Conservation (phyloP, 2,797 vertebrate genomes). For the Typhlichthys subterraneus region DNA sequence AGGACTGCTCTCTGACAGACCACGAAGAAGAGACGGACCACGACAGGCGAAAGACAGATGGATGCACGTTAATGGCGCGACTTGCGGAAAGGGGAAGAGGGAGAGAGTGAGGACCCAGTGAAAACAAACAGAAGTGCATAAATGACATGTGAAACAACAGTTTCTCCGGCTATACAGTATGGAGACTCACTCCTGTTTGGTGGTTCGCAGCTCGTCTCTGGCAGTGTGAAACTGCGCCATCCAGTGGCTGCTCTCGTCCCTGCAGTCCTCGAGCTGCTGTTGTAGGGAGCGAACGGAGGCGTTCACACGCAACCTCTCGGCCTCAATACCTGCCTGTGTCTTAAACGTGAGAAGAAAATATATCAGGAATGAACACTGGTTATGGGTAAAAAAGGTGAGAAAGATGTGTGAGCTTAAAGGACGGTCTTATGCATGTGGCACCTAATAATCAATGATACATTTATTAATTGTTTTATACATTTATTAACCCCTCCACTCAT, state of each 20-base stretch:
- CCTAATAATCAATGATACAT: too few relatives aligned
- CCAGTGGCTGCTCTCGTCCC: conserved; percentile 91
- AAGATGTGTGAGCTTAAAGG: too few relatives aligned
- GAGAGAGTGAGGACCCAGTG: conserved; percentile 11
- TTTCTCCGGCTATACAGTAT: neutral
- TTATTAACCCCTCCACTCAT: too few relatives aligned
- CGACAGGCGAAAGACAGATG: conserved; percentile 38
- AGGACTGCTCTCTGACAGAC: conserved; percentile 60
- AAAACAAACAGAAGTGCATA: neutral
- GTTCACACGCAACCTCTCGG: conserved; percentile 86
- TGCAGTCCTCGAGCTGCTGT: conserved; percentile 88
- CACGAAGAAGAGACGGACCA: conserved; percentile 37
- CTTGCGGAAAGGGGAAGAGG: conserved; percentile 26
- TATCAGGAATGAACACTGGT: neutral
- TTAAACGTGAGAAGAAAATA: conserved; percentile 46
- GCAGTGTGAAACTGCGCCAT: conserved; percentile 89
- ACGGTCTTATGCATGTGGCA: too few relatives aligned
- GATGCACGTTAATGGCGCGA: conserved; percentile 47
- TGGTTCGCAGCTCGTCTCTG: conserved; percentile 85
- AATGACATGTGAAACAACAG: neutral
- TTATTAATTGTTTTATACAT: too few relatives aligned
- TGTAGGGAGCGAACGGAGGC: conserved; percentile 83
- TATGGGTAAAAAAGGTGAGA: too few relatives aligned
- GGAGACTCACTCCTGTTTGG: conserved; percentile 87
- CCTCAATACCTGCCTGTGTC: conserved; percentile 88